Evolutionary conservation across 2,797 vertebrate species (phyloP).

Genomic region (Pangasius macronema): DNA sequence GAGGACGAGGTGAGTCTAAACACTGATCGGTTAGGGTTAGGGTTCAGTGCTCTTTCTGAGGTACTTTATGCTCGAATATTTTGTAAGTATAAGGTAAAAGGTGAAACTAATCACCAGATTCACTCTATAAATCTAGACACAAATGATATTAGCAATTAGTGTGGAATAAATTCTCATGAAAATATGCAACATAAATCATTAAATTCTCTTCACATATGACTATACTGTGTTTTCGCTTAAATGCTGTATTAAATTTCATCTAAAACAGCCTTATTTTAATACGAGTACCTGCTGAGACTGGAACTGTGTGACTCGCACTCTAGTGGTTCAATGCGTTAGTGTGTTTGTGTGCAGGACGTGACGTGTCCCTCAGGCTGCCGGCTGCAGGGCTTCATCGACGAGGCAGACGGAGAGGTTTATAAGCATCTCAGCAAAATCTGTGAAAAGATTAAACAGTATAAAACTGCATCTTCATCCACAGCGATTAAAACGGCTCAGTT

Average conservation of each 20-base stretch:
- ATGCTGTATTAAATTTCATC: background rate
- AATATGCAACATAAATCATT: background rate
- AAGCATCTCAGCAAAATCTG: slow-evolving; percentile 61
- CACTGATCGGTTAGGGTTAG: background rate
- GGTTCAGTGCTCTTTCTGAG: background rate
- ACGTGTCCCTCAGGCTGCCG: slow-evolving; percentile 75
- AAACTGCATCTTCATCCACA: slow-evolving; percentile 36
- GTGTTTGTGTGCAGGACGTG: slow-evolving; percentile 51
- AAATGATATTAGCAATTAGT: background rate
- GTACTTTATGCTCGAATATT: background rate
- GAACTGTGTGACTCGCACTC: background rate
- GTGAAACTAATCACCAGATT: background rate
- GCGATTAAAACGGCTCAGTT: slow-evolving; percentile 53
- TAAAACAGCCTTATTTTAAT: background rate
- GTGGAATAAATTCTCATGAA: background rate
- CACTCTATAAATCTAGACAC: background rate
- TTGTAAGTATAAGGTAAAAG: background rate
- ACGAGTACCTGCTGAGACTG: no score
- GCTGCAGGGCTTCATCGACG: slow-evolving; percentile 65
- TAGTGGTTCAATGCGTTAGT: background rate
- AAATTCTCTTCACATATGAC: background rate
- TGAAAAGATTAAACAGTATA: background rate
- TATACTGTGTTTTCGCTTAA: background rate
- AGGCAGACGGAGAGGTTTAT: slow-evolving; percentile 47
- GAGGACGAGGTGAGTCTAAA: slow-evolving; percentile 68